Evolutionary conservation across 1,140 invertebrate genomes (phyloP).

Genomic region (Drosophila oshimai): DNA sequence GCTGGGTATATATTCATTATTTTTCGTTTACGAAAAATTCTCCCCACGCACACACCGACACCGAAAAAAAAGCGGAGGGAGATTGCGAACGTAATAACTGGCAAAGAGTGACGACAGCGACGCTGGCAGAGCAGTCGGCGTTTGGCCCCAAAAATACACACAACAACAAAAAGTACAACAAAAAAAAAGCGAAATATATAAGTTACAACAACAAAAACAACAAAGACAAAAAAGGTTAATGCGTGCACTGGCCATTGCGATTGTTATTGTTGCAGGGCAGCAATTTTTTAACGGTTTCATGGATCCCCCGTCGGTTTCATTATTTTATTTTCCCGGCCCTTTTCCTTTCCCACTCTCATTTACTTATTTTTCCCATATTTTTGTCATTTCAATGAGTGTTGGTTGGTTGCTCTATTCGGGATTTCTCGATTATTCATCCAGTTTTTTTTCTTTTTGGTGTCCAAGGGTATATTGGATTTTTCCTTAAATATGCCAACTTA

Average conservation of each 20-base stretch:
- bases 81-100: constrained; percentile 77
- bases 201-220: constrained; percentile 9
- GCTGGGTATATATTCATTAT: constrained; percentile 76
- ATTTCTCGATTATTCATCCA: not conserved
- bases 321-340: constrained; percentile 15
- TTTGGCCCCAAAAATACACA: constrained; percentile 65
- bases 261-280: constrained; percentile 60
- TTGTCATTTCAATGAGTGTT: constrained; percentile 78
- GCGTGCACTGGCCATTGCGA: constrained; percentile 68
- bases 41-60: constrained; percentile 36
- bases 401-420: constrained; percentile 7
- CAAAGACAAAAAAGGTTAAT: constrained; percentile 61
- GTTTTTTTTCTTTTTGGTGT: not conserved
- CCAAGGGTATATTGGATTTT: not conserved
- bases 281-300: constrained; percentile 66
- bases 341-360: constrained; percentile 18
- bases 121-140: constrained; percentile 37
- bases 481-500: not conserved
- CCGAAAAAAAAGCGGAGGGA: constrained; percentile 49
- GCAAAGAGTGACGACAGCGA: constrained; percentile 64
- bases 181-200: constrained; percentile 34
- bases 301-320: constrained; percentile 3
- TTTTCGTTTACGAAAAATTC: constrained; percentile 82
- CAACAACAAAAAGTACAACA: constrained; percentile 21
- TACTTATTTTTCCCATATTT: constrained; percentile 44